Conservation (phyloP, 2,888 invertebrate species). For the Thereva unica region DNA sequence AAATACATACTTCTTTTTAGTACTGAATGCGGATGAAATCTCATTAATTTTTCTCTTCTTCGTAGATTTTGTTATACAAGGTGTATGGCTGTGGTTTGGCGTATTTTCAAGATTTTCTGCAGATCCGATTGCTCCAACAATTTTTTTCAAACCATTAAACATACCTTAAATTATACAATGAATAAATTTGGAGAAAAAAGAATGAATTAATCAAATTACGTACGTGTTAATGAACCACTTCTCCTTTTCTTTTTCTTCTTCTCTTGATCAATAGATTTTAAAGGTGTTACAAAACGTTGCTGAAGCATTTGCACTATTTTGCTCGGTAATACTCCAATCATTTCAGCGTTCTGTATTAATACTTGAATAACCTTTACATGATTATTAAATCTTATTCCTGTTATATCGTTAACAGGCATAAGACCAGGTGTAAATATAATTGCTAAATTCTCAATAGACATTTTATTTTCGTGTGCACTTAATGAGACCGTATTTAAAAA, state of each 20-base stretch:
- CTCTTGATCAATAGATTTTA: slow-evolving; percentile 53
- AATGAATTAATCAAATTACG: slow-evolving; percentile 60
- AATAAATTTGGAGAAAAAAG: background rate
- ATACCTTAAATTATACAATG: slow-evolving; percentile 63
- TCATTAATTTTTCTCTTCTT: slow-evolving; percentile 70
- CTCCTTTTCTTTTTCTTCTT: slow-evolving; percentile 77
- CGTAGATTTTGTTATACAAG: slow-evolving; percentile 65
- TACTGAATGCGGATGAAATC: slow-evolving; percentile 62
- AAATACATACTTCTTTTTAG: slow-evolving; percentile 67
- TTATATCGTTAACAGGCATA: slow-evolving; percentile 76
- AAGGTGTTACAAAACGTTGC: slow-evolving; percentile 53
- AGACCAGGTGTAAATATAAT: slow-evolving; percentile 85
- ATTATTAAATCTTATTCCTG: slow-evolving; percentile 68
- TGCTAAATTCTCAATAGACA: slow-evolving; percentile 82
- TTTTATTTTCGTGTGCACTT: slow-evolving; percentile 74
- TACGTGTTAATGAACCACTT: slow-evolving; percentile 86
- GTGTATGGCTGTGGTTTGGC: slow-evolving; percentile 59
- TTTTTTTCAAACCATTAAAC: slow-evolving; percentile 76
- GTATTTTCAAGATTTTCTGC: slow-evolving; percentile 60
- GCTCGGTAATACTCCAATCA: slow-evolving; percentile 74
- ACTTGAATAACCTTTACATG: slow-evolving; percentile 74
- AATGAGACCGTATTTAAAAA: slow-evolving; percentile 62
- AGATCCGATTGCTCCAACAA: slow-evolving; percentile 67
- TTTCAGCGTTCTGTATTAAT: slow-evolving; percentile 75
- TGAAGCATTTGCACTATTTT: slow-evolving; percentile 59